phyloP scores from a whole-genome alignment of 37 sponge, comb jelly and placozoan genomes.

The Halichondria panicea region DNA sequence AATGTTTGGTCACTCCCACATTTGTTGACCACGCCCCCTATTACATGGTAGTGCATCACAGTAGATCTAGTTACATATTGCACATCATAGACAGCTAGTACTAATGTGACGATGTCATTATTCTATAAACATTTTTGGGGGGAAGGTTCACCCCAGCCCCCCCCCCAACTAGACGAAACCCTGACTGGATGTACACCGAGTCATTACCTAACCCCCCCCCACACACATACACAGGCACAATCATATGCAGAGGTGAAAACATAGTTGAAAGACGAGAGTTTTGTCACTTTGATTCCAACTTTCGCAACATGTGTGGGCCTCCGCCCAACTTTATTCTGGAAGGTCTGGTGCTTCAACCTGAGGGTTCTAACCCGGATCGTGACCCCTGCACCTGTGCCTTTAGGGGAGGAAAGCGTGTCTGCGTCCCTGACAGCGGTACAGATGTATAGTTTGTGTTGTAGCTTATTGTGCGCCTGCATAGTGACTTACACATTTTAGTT shows the following conservation, averaged over 20 bases:
- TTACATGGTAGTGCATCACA: no score
- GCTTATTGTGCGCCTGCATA: background rate
- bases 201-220: background rate
- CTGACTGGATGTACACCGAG: background rate
- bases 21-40: no score
- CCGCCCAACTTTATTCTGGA: constrained; percentile 14
- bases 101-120: no score
- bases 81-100: no score
- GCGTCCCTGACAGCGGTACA: constrained; percentile 3
- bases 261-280: constrained; percentile 26
- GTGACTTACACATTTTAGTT: no score
- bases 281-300: constrained; percentile 36
- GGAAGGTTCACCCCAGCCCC: no score
- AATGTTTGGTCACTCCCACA: no score
- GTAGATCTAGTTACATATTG: no score
- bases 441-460: background rate
- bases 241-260: constrained; percentile 6
- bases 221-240: constrained; percentile 27
- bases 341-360: background rate
- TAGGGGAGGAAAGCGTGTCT: constrained; percentile 20
- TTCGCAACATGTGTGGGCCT: constrained; percentile 16
- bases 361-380: background rate
- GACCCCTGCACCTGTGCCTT: constrained; percentile 17
- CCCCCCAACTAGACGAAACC: no score
- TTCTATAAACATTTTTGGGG: no score